Percentiles rank a stretch among this genome's conserved stretches.
Conservation (phyloP, 2,888 invertebrate species). For the Epistrophe eligans region DNA sequence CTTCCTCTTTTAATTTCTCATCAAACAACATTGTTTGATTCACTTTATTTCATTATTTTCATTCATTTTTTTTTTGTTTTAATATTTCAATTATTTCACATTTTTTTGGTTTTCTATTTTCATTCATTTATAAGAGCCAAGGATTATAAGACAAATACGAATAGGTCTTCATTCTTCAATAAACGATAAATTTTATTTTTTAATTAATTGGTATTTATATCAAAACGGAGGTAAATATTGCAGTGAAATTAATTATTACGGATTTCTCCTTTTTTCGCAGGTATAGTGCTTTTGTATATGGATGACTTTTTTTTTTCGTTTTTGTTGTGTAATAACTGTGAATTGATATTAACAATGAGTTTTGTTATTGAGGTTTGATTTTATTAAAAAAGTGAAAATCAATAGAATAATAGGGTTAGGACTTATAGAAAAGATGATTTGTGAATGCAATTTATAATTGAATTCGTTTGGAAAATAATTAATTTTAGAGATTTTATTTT, state of each 20-base stretch:
- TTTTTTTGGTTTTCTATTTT: slow-evolving; percentile 11
- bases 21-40: slow-evolving; percentile 22
- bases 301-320: neutral
- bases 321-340: neutral
- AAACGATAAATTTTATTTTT: slow-evolving; percentile 65
- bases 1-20: slow-evolving; percentile 21
- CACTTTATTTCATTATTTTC: slow-evolving; percentile 7
- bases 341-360: slow-evolving; percentile 1
- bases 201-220: slow-evolving; percentile 72
- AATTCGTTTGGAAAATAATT: neutral
- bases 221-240: slow-evolving; percentile 71
- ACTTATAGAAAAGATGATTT: neutral
- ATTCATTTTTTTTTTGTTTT: slow-evolving; percentile 1
- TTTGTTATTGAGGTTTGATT: neutral
- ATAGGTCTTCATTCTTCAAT: slow-evolving; percentile 70
- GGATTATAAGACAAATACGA: slow-evolving; percentile 54
- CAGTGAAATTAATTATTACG: slow-evolving; percentile 60
- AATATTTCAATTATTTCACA: slow-evolving; percentile 43
- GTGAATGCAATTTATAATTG: neutral
- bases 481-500: neutral
- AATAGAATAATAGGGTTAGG: neutral
- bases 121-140: slow-evolving; percentile 52
- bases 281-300: neutral
- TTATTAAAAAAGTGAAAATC: slow-evolving; percentile 1
- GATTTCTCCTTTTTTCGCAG: slow-evolving; percentile 20